A percentile compares a stretch with the other conserved stretches of the same genome.
Evolutionary conservation across 2,797 vertebrate genomes (phyloP).

Genomic region (Macropodus opercularis): DNA sequence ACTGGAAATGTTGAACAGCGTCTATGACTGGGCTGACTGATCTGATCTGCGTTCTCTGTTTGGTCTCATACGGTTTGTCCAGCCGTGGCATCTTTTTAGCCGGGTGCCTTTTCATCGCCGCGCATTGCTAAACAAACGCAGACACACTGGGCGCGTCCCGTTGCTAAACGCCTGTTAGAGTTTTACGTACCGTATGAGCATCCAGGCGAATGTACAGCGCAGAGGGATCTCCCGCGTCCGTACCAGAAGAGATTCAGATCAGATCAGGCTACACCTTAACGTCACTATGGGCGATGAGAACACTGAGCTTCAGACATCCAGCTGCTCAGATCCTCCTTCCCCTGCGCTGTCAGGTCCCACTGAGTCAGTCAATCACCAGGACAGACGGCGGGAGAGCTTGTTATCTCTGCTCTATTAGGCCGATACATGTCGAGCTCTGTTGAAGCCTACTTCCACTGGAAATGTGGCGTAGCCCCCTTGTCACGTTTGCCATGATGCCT

Average conservation of each 20-base stretch:
- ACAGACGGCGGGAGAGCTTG: conserved; percentile 35
- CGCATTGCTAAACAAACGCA: too few relatives aligned
- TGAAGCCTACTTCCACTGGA: conserved; percentile 17
- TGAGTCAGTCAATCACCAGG: conserved; percentile 36
- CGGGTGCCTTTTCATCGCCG: too few relatives aligned
- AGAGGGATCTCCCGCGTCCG: too few relatives aligned
- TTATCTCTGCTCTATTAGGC: conserved; percentile 57
- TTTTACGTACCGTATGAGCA: too few relatives aligned
- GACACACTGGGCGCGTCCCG: not conserved
- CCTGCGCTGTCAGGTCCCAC: conserved; percentile 10
- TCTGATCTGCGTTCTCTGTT: too few relatives aligned
- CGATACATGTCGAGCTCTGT: conserved; percentile 30
- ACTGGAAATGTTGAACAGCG: not conserved
- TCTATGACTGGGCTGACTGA: too few relatives aligned
- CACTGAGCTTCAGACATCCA: not conserved
- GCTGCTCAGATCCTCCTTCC: conserved; percentile 18
- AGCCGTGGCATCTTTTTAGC: too few relatives aligned
- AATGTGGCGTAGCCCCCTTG: not conserved
- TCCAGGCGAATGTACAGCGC: too few relatives aligned
- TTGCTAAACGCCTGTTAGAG: too few relatives aligned
- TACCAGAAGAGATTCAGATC: too few relatives aligned
- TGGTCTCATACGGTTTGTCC: too few relatives aligned
- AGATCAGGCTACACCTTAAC: not conserved
- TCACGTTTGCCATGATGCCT: conserved; percentile 11
- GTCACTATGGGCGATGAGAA: not conserved